A percentile compares a stretch with the other conserved stretches of the same genome.
Conservation (phyloP, 1,140 invertebrate species). For the Elymnias hypermnestra region DNA sequence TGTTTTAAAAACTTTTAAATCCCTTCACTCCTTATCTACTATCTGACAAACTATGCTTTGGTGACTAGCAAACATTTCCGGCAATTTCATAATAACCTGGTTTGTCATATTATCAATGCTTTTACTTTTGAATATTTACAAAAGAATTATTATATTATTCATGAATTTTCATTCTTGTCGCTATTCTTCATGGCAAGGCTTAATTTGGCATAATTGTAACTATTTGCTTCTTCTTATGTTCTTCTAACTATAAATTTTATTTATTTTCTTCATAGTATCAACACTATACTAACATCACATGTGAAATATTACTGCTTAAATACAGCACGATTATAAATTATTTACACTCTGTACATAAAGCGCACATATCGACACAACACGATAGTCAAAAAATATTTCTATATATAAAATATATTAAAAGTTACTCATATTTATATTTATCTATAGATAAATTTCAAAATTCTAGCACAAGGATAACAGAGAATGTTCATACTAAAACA, state of each 20-base stretch:
- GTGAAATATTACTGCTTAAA: neutral
- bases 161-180: too few species aligned
- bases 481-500: constrained; percentile 64
- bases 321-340: constrained; percentile 3
- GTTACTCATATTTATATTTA: constrained; percentile 20
- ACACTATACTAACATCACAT: neutral
- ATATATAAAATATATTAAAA: constrained; percentile 7
- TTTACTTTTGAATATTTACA: too few species aligned
- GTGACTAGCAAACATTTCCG: too few species aligned
- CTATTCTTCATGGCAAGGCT: constrained; percentile 33
- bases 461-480: constrained; percentile 55
- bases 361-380: constrained; percentile 11
- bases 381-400: too few species aligned
- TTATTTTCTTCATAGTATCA: neutral
- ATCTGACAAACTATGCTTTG: too few species aligned
- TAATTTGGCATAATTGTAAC: constrained; percentile 16
- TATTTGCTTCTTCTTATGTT: constrained; percentile 3
- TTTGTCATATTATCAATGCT: too few species aligned
- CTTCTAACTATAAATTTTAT: constrained; percentile 6
- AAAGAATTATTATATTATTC: too few species aligned
- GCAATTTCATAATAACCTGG: too few species aligned
- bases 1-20: neutral
- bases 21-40: too few species aligned
- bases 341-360: constrained; percentile 5
- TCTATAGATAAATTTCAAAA: constrained; percentile 25